Percentiles rank a stretch among this genome's conserved stretches.
These are phyloP conservation scores for Muschampia plurimacula DNA, from an alignment of 2,888 invertebrate genomes.

Conservation along the genomic window DNA sequence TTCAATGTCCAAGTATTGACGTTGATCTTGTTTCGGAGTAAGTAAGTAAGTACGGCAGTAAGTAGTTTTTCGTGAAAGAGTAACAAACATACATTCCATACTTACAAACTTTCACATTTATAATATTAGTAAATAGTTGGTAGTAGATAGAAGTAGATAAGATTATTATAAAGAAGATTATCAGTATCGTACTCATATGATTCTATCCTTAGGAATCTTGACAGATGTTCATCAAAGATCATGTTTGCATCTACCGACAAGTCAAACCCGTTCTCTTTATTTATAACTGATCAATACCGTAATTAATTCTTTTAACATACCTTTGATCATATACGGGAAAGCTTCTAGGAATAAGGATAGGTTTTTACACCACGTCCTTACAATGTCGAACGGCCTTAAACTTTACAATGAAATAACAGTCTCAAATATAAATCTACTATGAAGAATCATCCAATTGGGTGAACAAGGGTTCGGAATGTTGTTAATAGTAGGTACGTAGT, in stretches of 20 bases:
- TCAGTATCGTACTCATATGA: neutral
- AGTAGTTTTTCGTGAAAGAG: too few relatives aligned
- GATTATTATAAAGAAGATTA: too few relatives aligned
- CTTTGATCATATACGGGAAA: constrained; percentile 13
- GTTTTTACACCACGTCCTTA: neutral
- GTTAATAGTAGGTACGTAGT: neutral
- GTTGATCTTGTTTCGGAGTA: too few relatives aligned
- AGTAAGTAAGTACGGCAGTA: too few relatives aligned
- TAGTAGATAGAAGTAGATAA: too few relatives aligned
- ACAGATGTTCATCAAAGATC: constrained; percentile 36
- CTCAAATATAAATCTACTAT: neutral
- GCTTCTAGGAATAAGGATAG: constrained; percentile 25
- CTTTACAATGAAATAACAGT: constrained; percentile 3
- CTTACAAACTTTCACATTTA: too few relatives aligned
- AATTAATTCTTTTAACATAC: constrained; percentile 34
- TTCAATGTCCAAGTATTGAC: too few relatives aligned
- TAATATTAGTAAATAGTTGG: too few relatives aligned
- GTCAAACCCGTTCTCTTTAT: constrained; percentile 32
- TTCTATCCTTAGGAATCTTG: constrained; percentile 23
- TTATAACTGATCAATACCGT: constrained; percentile 34
- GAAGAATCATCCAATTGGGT: neutral
- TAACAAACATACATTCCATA: too few relatives aligned
- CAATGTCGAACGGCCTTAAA: constrained; percentile 23
- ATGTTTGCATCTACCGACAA: constrained; percentile 17
- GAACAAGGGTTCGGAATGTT: neutral